Conservation (phyloP, 1,140 invertebrate species). For the Meloidogyne floridensis region DNA sequence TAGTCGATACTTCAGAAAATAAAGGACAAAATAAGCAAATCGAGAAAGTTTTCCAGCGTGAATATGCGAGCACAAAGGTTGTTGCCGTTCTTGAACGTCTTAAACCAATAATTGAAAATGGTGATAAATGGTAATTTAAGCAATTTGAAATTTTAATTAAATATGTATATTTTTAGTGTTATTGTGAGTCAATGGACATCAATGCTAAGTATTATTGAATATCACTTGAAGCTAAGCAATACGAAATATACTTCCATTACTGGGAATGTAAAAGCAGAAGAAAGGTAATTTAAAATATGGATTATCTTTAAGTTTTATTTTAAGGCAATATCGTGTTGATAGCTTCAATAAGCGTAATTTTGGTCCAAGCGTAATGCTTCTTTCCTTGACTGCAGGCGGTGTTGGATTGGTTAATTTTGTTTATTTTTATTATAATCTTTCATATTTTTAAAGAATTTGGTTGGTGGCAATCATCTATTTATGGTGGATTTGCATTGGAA, state of each 20-base stretch:
- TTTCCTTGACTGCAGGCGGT: slow-evolving; percentile 85
- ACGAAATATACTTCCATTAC: slow-evolving; percentile 47
- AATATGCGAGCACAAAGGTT: slow-evolving; percentile 40
- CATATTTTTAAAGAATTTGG: slow-evolving; percentile 72
- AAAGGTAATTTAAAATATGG: slow-evolving; percentile 34
- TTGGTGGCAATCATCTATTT: slow-evolving; percentile 85
- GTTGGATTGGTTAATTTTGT: slow-evolving; percentile 74
- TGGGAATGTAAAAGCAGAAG: slow-evolving; percentile 38
- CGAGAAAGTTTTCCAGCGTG: slow-evolving; percentile 40
- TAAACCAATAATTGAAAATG: slow-evolving; percentile 28
- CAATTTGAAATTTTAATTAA: too few species aligned
- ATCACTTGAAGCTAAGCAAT: slow-evolving; percentile 34
- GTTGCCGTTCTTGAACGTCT: slow-evolving; percentile 33
- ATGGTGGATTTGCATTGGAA: slow-evolving; percentile 91
- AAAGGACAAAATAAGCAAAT: slow-evolving; percentile 14
- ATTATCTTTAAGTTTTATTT: slow-evolving; percentile 7
- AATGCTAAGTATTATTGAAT: slow-evolving; percentile 45
- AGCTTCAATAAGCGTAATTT: slow-evolving; percentile 38
- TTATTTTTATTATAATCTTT: slow-evolving; percentile 6
- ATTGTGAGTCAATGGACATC: slow-evolving; percentile 50
- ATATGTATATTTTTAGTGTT: slow-evolving; percentile 44
- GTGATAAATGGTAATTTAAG: slow-evolving; percentile 48
- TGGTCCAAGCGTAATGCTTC: slow-evolving; percentile 69
- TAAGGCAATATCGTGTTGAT: slow-evolving; percentile 42
- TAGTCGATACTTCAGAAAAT: background rate